A percentile compares a stretch with the other conserved stretches of the same genome.
Conservation (phyloP, 1,140 invertebrate species). For the Latrodectus geometricus region DNA sequence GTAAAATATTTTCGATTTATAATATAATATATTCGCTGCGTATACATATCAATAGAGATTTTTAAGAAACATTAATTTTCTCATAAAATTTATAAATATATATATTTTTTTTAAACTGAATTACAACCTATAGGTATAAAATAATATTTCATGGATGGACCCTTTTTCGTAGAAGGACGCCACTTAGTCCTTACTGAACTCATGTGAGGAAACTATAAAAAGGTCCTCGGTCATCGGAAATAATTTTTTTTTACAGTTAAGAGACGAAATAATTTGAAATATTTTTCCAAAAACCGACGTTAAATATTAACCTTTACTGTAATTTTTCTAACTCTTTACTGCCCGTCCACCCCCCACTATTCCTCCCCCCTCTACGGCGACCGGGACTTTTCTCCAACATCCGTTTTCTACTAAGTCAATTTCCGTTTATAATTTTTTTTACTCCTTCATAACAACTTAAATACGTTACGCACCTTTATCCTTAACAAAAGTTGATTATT, state of each 20-base stretch:
- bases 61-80: too few relatives aligned
- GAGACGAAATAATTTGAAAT: conserved; percentile 49
- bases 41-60: too few relatives aligned
- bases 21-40: too few relatives aligned
- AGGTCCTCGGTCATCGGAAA: conserved; percentile 20
- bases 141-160: conserved; percentile 6
- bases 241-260: conserved; percentile 28
- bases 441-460: not conserved
- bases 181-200: not conserved
- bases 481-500: conserved; percentile 17
- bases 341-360: not conserved
- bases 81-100: too few relatives aligned
- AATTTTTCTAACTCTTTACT: conserved; percentile 9
- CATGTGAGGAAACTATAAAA: conserved; percentile 31
- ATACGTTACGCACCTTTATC: conserved; percentile 1
- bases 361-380: not conserved
- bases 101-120: too few relatives aligned
- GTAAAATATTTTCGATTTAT: too few relatives aligned
- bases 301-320: conserved; percentile 5
- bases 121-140: too few relatives aligned
- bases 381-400: conserved; percentile 28
- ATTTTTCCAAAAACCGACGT: conserved; percentile 36
- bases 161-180: not conserved
- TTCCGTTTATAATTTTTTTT: conserved; percentile 49
- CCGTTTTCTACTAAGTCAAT: conserved; percentile 46